Evolutionary conservation across 2,113 vertebrate genomes (phyloP).

Genomic region (Solenodon paradoxus): DNA sequence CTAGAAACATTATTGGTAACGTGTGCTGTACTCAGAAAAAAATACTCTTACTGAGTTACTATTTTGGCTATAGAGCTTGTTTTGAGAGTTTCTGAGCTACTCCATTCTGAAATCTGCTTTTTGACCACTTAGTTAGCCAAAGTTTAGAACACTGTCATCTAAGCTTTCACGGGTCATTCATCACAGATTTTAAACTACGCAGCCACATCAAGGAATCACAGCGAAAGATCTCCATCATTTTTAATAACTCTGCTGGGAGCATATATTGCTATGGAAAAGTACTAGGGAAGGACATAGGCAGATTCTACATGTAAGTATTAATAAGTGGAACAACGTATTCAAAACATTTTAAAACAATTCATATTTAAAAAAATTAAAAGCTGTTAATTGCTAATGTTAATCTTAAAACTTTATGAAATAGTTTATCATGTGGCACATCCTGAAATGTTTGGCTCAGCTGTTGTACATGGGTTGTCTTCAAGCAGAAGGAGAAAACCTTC

Average conservation of each 20-base stretch:
- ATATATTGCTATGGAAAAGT: neutral
- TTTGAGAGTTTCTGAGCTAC: too few species aligned
- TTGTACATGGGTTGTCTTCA: neutral
- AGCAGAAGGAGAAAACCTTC: neutral
- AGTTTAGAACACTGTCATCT: neutral
- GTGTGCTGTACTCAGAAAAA: neutral
- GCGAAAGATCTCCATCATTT: neutral
- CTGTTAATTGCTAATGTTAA: neutral
- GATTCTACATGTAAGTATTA: slow-evolving; percentile 6
- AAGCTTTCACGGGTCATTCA: neutral
- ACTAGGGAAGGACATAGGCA: neutral
- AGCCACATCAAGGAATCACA: neutral
- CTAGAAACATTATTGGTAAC: neutral
- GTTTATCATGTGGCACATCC: neutral
- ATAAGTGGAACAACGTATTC: too few species aligned
- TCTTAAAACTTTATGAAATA: neutral
- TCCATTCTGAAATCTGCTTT: slow-evolving; percentile 4
- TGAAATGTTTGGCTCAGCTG: neutral
- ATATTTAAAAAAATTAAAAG: too few species aligned
- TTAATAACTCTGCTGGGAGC: neutral
- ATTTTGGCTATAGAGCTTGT: neutral
- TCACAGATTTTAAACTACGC: neutral
- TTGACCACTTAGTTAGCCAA: neutral
- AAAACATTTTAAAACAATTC: neutral
- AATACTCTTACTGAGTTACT: neutral